Percentiles rank a stretch among this genome's conserved stretches.
Evolutionary conservation across 2,888 invertebrate species (phyloP).

Genomic region (Litoditis marina): DNA sequence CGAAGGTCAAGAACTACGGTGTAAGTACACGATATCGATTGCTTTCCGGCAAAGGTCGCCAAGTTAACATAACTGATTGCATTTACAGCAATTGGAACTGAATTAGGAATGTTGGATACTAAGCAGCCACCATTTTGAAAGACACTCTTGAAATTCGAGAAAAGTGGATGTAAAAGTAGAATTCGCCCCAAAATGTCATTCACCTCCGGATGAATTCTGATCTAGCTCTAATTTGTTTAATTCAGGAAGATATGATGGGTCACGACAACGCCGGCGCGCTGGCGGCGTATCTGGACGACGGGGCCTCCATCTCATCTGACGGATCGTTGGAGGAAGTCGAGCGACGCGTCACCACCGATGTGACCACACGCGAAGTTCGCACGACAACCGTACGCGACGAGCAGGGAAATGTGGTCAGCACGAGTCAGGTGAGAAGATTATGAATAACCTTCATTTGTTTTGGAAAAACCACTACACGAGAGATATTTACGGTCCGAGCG

Average conservation of each 20-base stretch:
- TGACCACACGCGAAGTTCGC: conserved; percentile 49
- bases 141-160: too few relatives aligned
- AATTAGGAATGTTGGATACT: too few relatives aligned
- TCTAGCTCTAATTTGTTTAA: too few relatives aligned
- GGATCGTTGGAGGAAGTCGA: conserved; percentile 50
- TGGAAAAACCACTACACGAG: background rate
- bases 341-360: conserved; percentile 57
- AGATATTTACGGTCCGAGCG: too few relatives aligned
- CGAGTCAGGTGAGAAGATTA: conserved; percentile 24
- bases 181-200: too few relatives aligned
- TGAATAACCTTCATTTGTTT: background rate
- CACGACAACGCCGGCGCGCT: conserved; percentile 39
- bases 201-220: too few relatives aligned
- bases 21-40: conserved; percentile 10
- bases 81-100: too few relatives aligned
- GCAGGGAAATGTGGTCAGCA: conserved; percentile 41
- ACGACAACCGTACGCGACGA: conserved; percentile 46
- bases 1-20: conserved; percentile 45
- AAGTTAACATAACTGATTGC: too few relatives aligned
- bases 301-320: conserved; percentile 41
- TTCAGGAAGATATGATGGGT: conserved; percentile 15
- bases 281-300: conserved; percentile 43
- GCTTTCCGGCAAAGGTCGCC: too few relatives aligned
- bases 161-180: too few relatives aligned
- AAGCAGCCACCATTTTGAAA: too few relatives aligned